A percentile compares a stretch with the other conserved stretches of the same genome.
phyloP scores from a whole-genome alignment of 1,140 invertebrate genomes.

The Alviniconcha marisindica region DNA sequence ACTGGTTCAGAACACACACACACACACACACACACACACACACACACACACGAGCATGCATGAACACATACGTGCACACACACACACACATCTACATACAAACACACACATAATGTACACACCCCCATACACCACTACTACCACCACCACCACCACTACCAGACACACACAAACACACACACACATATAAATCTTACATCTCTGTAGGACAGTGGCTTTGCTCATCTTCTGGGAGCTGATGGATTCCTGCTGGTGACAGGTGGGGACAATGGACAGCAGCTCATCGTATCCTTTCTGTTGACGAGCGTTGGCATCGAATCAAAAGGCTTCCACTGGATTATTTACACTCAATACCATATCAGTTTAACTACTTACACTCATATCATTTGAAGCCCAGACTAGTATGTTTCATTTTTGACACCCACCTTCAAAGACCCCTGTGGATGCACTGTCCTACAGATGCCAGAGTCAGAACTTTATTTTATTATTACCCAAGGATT shows the following conservation, averaged over 20 bases:
- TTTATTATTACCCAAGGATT: no score
- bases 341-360: conserved; percentile 20
- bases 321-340: no score
- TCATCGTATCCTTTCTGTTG: conserved; percentile 76
- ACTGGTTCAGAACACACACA: neutral
- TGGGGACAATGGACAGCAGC: conserved; percentile 88
- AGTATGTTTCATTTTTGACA: no score
- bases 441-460: no score
- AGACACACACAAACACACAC: neutral
- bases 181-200: conserved; percentile 78
- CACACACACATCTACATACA: neutral
- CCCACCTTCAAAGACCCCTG: no score
- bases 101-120: neutral
- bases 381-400: no score
- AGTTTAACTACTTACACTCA: neutral
- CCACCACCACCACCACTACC: no score
- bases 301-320: no score
- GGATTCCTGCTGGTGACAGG: conserved; percentile 90
- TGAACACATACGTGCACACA: neutral
- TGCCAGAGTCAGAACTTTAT: no score
- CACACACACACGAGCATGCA: no score
- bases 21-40: no score
- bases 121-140: neutral
- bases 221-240: conserved; percentile 90
- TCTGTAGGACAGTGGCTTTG: conserved; percentile 96